Conservation (phyloP, 2,888 invertebrate species). For the Drosophila subsilvestris region DNA sequence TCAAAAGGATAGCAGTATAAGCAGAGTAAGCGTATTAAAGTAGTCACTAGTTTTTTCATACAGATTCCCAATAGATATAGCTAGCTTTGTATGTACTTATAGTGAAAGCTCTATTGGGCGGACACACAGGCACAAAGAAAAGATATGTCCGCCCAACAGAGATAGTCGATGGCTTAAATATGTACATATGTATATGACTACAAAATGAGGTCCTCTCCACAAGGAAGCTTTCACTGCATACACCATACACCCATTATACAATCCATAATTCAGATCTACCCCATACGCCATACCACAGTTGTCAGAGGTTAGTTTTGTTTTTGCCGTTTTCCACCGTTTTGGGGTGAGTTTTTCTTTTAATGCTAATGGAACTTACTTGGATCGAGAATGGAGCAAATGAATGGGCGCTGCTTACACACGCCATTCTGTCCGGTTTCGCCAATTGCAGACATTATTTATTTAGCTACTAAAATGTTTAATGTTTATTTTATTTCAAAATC, state of each 20-base stretch:
- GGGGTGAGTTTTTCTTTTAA: slow-evolving; percentile 41
- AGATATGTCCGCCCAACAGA: no score
- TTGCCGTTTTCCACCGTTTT: slow-evolving; percentile 18
- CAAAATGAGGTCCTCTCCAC: background rate
- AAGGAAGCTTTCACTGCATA: slow-evolving; percentile 1
- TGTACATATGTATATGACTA: background rate
- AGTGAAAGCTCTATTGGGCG: no score
- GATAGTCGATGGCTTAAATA: background rate
- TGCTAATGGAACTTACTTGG: slow-evolving; percentile 81
- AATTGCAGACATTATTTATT: slow-evolving; percentile 56
- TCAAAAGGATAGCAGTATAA: background rate
- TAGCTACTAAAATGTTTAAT: slow-evolving; percentile 12
- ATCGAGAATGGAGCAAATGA: slow-evolving; percentile 83
- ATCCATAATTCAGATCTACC: slow-evolving; percentile 21
- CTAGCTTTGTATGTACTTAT: no score
- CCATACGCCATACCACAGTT: slow-evolving; percentile 39
- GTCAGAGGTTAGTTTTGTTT: slow-evolving; percentile 70
- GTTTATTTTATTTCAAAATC: slow-evolving; percentile 11
- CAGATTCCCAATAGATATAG: no score
- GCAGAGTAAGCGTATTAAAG: background rate
- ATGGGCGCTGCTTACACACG: slow-evolving; percentile 82
- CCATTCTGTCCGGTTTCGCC: slow-evolving; percentile 83
- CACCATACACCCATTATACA: slow-evolving; percentile 32
- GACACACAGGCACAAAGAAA: no score
- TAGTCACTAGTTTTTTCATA: background rate